Evolutionary conservation across 2,797 vertebrate species (phyloP), one percentile per base, ranked within the genome.

Genomic region (Pseudocheirus occidentalis): DNA sequence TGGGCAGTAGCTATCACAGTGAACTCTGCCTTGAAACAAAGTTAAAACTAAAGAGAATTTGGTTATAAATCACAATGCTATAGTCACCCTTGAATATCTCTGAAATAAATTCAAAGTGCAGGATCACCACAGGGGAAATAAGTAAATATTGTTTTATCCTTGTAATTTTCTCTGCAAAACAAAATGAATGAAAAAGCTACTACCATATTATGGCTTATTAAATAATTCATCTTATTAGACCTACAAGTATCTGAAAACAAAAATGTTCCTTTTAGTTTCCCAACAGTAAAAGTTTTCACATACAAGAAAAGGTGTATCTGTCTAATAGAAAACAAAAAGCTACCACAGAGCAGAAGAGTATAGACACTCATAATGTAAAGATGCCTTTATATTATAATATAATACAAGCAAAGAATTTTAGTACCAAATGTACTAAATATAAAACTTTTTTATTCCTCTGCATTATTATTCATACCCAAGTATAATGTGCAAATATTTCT

Each of bases 51-150:
- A 40, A 92, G 28, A 52, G 29, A 59, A 46, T 59, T 58, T 59
- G 87, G 87, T 90, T 52, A 92, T 73, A 54, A 92, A n/a, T 7
- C 53, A n/a, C 62, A n/a, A 53, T 7, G 28, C 27, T 46, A 34
- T 94, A 90, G 92, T 31, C 24, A 62, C 90, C 59, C 90, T 95
- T 92, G 90, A 58, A 92, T 24, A 93, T 0, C 6, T 55, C 93
- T 90, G 90, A 95, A 34, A 96, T 95, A 58, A n/a, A 59, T 27
- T 7, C 16, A 94, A n/a, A 0, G 94, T 58, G 21, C 2, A 95
- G 55, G 91, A 94, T 56, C 58, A 96, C 93, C 58, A 1, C 3
- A 73, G 29, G 96, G 92, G 57, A 93, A 94, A 95, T 90, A 87
- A 96, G 56, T 9, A 93, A 95, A 94, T 21, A 40, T 0, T n/a